Evolutionary conservation across 2,797 vertebrate species (phyloP).

Genomic region (Novumbra hubbsi): DNA sequence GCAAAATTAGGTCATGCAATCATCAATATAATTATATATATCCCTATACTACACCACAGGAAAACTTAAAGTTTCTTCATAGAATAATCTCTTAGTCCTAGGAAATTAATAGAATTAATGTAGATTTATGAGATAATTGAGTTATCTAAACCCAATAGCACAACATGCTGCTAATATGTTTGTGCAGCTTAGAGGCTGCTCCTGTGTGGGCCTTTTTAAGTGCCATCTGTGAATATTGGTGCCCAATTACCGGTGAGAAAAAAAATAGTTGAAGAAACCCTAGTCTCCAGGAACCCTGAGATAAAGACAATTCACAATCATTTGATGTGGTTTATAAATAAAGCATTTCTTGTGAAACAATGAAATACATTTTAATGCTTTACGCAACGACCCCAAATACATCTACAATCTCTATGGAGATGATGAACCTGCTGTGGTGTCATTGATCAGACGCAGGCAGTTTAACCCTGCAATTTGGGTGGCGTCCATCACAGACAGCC

Average conservation of each 20-base stretch:
- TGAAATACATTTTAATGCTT: neutral
- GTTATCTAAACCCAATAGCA: neutral
- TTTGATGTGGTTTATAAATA: neutral
- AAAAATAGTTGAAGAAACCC: neutral
- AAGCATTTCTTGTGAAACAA: neutral
- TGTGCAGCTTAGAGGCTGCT: neutral
- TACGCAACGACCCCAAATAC: neutral
- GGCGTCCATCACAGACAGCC: slow-evolving; percentile 93
- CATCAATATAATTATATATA: neutral
- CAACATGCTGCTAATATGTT: neutral
- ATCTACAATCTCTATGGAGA: neutral
- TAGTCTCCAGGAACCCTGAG: neutral
- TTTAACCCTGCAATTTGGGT: slow-evolving; percentile 95
- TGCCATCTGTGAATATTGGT: neutral
- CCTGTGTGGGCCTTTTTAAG: neutral
- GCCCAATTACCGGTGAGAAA: neutral
- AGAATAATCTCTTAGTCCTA: neutral
- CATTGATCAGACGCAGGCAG: slow-evolving; percentile 91
- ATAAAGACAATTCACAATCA: neutral
- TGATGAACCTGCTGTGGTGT: slow-evolving; percentile 91
- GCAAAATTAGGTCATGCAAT: neutral
- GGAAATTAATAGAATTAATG: neutral
- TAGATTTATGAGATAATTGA: neutral
- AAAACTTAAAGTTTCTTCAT: no score
- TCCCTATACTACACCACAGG: neutral